Percentiles rank a stretch among this genome's conserved stretches.
phyloP scores from a whole-genome alignment of 2,113 vertebrate genomes.

The Prunella himalayana region DNA sequence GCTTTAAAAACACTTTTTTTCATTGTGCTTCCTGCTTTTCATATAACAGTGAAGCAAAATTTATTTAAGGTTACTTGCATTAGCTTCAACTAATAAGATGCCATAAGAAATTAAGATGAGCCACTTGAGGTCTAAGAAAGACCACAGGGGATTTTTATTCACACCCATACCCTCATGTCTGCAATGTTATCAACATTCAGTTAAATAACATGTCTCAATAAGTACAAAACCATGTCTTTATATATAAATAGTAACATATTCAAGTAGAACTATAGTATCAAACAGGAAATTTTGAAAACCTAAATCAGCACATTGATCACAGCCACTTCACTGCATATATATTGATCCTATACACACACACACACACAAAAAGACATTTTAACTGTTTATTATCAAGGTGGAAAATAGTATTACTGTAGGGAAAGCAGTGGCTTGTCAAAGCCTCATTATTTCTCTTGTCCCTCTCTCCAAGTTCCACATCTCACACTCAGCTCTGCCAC shows the following conservation, averaged over 20 bases:
- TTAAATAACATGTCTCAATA: not conserved
- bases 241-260: not conserved
- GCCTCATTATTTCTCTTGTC: not conserved
- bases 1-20: not conserved
- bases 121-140: constrained; percentile 35
- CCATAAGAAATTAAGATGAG: constrained; percentile 60
- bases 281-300: constrained; percentile 34
- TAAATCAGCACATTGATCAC: constrained; percentile 41
- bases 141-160: constrained; percentile 52
- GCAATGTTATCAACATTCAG: not conserved
- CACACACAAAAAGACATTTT: not conserved
- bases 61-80: constrained; percentile 41
- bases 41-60: not conserved
- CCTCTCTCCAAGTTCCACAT: not conserved
- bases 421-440: not conserved
- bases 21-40: not conserved
- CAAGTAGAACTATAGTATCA: not conserved
- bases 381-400: not conserved
- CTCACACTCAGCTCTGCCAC: not conserved
- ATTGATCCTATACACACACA: constrained; percentile 14
- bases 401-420: not conserved
- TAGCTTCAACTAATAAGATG: constrained; percentile 53
- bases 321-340: constrained; percentile 42
- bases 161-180: constrained; percentile 13
- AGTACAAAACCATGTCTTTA: not conserved